Conservation (phyloP, 2,888 invertebrate genomes). For the Cataglyphis rosenhaueri region DNA sequence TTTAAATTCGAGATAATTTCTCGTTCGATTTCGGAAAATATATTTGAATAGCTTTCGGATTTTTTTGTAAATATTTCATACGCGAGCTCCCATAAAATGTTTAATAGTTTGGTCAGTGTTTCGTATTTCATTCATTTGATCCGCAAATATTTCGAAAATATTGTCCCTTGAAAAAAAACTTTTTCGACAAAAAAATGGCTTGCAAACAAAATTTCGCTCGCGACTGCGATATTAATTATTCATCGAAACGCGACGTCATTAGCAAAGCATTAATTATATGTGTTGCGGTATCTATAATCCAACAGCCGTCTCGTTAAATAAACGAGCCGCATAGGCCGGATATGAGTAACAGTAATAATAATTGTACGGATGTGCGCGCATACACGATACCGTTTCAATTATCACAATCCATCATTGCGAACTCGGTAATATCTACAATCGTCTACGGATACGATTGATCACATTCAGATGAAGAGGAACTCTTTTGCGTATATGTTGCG, state of each 20-base stretch:
- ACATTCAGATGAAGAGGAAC: neutral
- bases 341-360: conserved; percentile 28
- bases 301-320: conserved; percentile 45
- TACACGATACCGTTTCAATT: conserved; percentile 26
- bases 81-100: neutral
- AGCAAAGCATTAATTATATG: conserved; percentile 43
- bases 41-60: conserved; percentile 30
- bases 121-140: conserved; percentile 18
- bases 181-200: neutral
- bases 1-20: neutral
- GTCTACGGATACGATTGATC: neutral
- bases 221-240: conserved; percentile 34
- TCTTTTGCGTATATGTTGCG: neutral
- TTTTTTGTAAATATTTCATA: conserved; percentile 43
- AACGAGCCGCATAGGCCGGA: conserved; percentile 9
- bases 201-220: neutral
- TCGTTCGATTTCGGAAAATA: conserved; percentile 28
- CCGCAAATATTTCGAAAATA: conserved; percentile 23
- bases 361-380: neutral
- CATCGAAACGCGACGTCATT: conserved; percentile 27
- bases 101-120: conserved; percentile 2
- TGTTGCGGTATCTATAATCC: conserved; percentile 18
- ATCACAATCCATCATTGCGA: conserved; percentile 27
- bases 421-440: neutral
- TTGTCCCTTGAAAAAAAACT: neutral